These are phyloP conservation scores for Gymnorhina tibicen DNA, from an alignment of 2,113 vertebrate species.

Conservation along the genomic window DNA sequence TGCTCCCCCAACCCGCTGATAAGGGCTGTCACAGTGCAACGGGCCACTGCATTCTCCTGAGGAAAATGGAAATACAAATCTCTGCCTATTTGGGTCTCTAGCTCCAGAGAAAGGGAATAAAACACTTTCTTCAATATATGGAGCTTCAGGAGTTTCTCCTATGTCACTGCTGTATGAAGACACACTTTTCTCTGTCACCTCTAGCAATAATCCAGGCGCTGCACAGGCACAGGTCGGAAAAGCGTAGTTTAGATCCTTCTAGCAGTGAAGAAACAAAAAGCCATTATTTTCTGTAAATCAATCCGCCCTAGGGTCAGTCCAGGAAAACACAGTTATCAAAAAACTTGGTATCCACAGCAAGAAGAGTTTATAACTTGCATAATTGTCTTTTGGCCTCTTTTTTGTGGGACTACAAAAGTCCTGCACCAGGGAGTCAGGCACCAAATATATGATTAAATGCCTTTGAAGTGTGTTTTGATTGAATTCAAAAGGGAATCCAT, in stretches of 20 bases:
- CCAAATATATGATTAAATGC: not conserved
- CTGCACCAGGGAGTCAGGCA: not conserved
- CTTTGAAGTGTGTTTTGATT: not conserved
- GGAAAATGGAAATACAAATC: not conserved
- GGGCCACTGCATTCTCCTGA: not conserved
- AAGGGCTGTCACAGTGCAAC: not conserved
- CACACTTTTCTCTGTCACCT: not conserved
- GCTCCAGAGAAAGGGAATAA: not conserved
- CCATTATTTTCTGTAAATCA: not conserved
- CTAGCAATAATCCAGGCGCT: not conserved
- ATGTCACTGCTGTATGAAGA: not conserved
- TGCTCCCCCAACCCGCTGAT: not conserved
- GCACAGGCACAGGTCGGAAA: not conserved
- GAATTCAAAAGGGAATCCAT: conserved; percentile 34
- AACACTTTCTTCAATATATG: not conserved
- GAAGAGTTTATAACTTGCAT: not conserved
- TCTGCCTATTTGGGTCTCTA: not conserved
- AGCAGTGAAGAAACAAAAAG: not conserved
- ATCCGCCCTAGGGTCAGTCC: not conserved
- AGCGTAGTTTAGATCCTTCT: not conserved
- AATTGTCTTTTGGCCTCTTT: not conserved
- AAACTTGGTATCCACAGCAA: not conserved
- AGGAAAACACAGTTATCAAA: not conserved
- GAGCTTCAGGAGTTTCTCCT: not conserved
- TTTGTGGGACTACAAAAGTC: not conserved